These are phyloP conservation scores for Tachuris rubrigastra DNA, from an alignment of 2,113 vertebrate genomes.

Conservation along the genomic window DNA sequence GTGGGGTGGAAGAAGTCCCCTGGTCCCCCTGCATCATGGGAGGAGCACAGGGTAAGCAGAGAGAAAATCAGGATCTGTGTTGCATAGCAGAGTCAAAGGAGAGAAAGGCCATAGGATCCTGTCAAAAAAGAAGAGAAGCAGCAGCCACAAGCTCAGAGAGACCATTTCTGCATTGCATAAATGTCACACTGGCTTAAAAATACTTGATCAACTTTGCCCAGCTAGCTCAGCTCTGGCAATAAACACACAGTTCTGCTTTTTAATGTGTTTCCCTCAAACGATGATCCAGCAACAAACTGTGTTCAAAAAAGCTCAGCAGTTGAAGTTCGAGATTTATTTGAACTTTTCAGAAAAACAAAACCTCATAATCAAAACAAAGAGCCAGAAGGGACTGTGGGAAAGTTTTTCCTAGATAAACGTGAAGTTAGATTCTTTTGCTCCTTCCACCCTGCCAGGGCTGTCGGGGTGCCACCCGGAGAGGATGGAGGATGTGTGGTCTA, in stretches of 20 bases:
- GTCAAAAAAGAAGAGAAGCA: background rate
- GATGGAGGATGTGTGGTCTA: conserved; percentile 20
- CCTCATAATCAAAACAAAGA: conserved; percentile 5
- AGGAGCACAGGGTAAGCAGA: background rate
- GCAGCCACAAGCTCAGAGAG: background rate
- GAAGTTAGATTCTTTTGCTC: background rate
- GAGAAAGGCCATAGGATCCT: background rate
- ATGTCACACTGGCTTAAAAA: background rate
- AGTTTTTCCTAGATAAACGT: background rate
- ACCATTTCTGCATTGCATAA: background rate
- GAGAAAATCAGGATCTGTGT: background rate
- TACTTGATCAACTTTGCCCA: background rate
- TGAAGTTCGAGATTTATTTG: conserved; percentile 21
- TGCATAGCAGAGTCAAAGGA: background rate
- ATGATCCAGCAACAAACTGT: background rate
- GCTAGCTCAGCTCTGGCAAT: background rate
- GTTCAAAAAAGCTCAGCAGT: background rate
- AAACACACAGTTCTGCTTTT: background rate
- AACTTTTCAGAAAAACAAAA: conserved; percentile 39
- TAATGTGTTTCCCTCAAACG: background rate
- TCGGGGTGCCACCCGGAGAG: background rate
- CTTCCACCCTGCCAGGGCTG: background rate
- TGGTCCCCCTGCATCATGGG: background rate
- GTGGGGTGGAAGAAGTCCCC: background rate
- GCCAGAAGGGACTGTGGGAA: conserved; percentile 36